phyloP scores from a whole-genome alignment of 2,888 invertebrate species.

The Plutella xylostella region DNA sequence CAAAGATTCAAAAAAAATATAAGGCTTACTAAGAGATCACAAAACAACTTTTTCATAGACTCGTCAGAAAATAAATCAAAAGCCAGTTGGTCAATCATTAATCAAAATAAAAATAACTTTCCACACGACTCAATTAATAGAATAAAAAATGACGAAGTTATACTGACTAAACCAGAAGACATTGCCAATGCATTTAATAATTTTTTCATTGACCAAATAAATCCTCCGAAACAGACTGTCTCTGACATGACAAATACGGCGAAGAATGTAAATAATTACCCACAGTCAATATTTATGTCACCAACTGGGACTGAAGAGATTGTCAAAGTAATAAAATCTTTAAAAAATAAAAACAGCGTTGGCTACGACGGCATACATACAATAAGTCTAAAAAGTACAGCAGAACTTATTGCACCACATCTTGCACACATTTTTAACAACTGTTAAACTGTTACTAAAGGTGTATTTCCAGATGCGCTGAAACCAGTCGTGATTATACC shows the following conservation, averaged over 20 bases:
- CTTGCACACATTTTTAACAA: neutral
- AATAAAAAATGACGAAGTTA: neutral
- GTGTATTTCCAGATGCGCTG: neutral
- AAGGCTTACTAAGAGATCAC: slow-evolving; percentile 5
- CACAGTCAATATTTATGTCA: too few relatives aligned
- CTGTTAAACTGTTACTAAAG: neutral
- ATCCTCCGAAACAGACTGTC: slow-evolving; percentile 3
- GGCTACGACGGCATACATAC: neutral
- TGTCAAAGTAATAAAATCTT: neutral
- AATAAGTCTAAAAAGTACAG: neutral
- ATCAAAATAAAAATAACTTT: slow-evolving; percentile 3
- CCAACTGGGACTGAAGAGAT: too few relatives aligned
- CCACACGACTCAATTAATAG: neutral
- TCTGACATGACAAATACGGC: neutral
- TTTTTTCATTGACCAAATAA: slow-evolving; percentile 9
- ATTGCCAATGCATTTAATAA: slow-evolving; percentile 12
- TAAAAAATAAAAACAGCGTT: neutral
- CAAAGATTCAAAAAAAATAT: slow-evolving; percentile 4
- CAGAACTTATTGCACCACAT: neutral
- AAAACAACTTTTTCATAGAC: slow-evolving; percentile 9
- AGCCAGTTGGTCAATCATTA: slow-evolving; percentile 11
- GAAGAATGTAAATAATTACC: too few relatives aligned
- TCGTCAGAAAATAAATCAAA: slow-evolving; percentile 6
- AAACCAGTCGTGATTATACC: neutral
- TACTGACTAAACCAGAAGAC: slow-evolving; percentile 3